These are phyloP conservation scores for Pterocles orientalis DNA, from an alignment of 2,113 vertebrate species.

Conservation along the genomic window DNA sequence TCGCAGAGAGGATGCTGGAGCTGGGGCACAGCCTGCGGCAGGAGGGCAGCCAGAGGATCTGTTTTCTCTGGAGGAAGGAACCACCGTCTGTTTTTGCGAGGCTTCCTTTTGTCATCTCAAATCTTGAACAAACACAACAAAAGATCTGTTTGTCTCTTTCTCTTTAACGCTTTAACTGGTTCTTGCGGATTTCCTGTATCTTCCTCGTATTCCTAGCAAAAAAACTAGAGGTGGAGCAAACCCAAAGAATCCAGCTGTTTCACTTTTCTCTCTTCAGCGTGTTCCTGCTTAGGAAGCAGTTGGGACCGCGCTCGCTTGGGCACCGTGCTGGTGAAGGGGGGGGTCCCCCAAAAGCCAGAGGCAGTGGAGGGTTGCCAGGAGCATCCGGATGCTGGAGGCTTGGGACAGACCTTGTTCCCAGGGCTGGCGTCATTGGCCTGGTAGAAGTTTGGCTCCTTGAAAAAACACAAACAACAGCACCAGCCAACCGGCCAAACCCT, in stretches of 20 bases:
- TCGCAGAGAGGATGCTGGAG: too few relatives aligned
- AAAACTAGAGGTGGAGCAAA: neutral
- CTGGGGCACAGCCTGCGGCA: too few relatives aligned
- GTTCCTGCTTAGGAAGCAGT: neutral
- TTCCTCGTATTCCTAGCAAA: neutral
- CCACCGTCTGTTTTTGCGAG: neutral
- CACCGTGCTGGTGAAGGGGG: neutral
- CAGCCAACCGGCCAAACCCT: neutral
- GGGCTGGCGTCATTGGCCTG: neutral
- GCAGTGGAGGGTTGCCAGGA: neutral
- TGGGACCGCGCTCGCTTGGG: neutral
- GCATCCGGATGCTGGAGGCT: neutral
- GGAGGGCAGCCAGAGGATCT: neutral
- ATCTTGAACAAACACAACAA: neutral
- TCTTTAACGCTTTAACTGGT: neutral
- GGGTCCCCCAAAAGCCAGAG: neutral
- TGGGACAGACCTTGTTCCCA: neutral
- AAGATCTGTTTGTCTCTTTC: neutral
- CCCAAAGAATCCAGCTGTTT: neutral
- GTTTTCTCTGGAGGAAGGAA: neutral
- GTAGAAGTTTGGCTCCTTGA: neutral
- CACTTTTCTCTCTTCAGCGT: fast-evolving
- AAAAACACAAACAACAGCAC: neutral
- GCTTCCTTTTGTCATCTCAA: neutral
- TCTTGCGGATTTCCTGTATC: neutral